Conservation (phyloP, 2,113 vertebrate genomes). For the Vimba vimba region DNA sequence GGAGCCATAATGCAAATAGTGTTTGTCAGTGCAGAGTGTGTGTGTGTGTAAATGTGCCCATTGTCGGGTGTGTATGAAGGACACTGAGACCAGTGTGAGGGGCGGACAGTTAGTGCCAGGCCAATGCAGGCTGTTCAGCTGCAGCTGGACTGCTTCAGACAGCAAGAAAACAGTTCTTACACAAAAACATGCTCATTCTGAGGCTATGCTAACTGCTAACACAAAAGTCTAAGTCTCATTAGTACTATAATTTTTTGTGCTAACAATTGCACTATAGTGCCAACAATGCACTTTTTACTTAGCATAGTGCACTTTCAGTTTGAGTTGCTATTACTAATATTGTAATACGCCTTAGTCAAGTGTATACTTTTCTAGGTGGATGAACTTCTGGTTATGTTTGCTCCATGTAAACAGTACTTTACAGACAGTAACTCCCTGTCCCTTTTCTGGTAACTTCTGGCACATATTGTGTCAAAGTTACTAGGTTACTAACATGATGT, state of each 20-base stretch:
- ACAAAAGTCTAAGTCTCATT: not conserved
- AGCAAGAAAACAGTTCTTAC: conserved; percentile 42
- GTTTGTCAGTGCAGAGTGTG: conserved; percentile 11
- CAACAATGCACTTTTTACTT: not conserved
- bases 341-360: not conserved
- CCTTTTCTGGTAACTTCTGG: not conserved
- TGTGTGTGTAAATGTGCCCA: conserved; percentile 62
- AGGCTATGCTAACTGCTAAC: conserved; percentile 16
- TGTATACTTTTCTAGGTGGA: not conserved
- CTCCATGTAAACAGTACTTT: not conserved
- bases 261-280: not conserved
- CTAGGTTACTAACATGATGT: not conserved
- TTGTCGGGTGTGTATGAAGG: conserved; percentile 55
- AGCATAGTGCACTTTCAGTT: not conserved
- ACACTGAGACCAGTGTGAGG: conserved; percentile 62
- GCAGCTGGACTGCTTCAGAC: conserved; percentile 59
- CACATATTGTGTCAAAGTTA: not conserved
- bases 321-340: not conserved
- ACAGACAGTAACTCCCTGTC: not conserved
- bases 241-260: not conserved
- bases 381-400: conserved; percentile 1
- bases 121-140: conserved; percentile 44
- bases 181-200: conserved; percentile 32
- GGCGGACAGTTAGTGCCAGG: conserved; percentile 62
- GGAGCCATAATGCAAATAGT: conserved; percentile 46